Conservation (phyloP, 2,113 vertebrate genomes). For the Myotis yumanensis region DNA sequence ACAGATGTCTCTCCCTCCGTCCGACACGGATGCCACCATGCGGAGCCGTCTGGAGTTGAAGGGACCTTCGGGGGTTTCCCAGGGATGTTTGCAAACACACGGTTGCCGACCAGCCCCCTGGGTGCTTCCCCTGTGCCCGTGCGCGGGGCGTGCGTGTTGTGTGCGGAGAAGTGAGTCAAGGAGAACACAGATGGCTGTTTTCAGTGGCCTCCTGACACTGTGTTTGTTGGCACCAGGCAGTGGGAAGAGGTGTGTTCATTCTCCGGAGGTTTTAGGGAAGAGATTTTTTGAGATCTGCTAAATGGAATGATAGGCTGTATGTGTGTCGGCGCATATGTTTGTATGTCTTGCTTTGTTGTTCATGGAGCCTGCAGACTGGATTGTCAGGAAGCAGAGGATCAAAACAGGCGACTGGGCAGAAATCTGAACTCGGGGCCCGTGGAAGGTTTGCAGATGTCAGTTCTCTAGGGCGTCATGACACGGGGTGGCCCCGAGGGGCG, state of each 20-base stretch:
- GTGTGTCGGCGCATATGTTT: background rate
- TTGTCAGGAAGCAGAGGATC: background rate
- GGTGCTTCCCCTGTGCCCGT: background rate
- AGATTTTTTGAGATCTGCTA: background rate
- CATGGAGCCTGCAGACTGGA: background rate
- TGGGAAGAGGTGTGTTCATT: constrained; percentile 26
- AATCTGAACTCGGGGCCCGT: background rate
- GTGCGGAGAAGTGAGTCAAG: background rate
- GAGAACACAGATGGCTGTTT: background rate
- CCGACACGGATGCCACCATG: background rate
- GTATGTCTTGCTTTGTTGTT: background rate
- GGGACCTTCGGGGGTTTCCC: background rate
- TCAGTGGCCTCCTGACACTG: background rate
- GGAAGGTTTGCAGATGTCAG: constrained; percentile 11
- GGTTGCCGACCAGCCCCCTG: background rate
- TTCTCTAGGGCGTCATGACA: background rate
- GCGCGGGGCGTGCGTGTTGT: background rate
- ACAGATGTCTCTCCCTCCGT: constrained; percentile 34
- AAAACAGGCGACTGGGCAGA: background rate
- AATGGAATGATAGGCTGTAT: fast-evolving
- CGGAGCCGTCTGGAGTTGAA: background rate
- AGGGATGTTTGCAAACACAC: background rate
- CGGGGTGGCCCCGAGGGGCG: fast-evolving
- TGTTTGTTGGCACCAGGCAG: background rate
- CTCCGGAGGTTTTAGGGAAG: background rate